These are phyloP conservation scores for Porphyrio hochstetteri DNA, from an alignment of 2,113 vertebrate genomes.

Conservation along the genomic window DNA sequence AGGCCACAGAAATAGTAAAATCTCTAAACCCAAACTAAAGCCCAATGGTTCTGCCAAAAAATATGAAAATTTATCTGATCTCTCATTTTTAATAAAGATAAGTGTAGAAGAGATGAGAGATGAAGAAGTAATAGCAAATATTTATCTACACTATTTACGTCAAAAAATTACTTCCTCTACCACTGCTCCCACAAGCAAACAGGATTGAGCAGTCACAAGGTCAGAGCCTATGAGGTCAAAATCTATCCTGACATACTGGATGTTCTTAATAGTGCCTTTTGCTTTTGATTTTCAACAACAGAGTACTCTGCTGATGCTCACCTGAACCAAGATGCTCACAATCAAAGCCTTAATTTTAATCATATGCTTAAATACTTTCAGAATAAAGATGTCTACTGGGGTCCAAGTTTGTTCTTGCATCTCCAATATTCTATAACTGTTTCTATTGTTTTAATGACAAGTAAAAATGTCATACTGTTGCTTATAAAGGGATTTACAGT, in stretches of 20 bases:
- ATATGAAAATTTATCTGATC: not conserved
- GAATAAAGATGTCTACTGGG: not conserved
- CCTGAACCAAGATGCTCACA: not conserved
- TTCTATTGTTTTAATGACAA: not conserved
- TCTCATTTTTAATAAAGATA: not conserved
- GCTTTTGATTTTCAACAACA: not conserved
- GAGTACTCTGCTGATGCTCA: not conserved
- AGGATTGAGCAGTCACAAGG: not conserved
- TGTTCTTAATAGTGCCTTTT: not conserved
- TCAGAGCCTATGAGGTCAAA: not conserved
- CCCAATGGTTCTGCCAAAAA: not conserved
- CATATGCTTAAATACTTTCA: not conserved
- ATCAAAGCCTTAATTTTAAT: not conserved
- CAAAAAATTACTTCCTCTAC: not conserved
- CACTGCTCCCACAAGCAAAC: not conserved
- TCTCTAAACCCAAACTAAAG: not conserved
- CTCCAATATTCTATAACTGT: not conserved
- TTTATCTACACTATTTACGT: no score
- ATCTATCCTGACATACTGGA: not conserved
- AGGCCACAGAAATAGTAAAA: not conserved
- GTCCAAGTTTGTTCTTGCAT: not conserved
- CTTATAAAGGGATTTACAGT: not conserved
- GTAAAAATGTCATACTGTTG: not conserved
- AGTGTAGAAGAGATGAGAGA: not conserved
- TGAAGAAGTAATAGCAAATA: not conserved